These are phyloP conservation scores for Sinohyriopsis cumingii DNA, from an alignment of 2,888 invertebrate genomes.

Conservation along the genomic window DNA sequence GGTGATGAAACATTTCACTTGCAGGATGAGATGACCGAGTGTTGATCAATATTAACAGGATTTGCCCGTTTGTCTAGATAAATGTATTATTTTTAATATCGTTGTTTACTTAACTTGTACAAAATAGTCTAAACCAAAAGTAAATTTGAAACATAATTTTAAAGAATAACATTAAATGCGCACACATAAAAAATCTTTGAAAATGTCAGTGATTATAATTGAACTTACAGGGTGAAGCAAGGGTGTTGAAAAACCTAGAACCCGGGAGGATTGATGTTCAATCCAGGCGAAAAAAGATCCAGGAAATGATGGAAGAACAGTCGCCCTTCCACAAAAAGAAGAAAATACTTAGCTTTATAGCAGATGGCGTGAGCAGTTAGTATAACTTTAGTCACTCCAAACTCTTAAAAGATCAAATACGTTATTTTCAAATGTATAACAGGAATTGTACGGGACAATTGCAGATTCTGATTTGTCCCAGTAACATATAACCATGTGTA, in stretches of 20 bases:
- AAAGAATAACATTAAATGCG: not conserved
- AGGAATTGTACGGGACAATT: too few relatives aligned
- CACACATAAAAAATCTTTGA: not conserved
- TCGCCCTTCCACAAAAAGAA: constrained; percentile 54
- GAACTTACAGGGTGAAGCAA: constrained; percentile 61
- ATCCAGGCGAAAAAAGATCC: constrained; percentile 55
- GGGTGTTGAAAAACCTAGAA: constrained; percentile 59
- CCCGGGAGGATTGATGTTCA: constrained; percentile 55
- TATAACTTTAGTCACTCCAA: not conserved
- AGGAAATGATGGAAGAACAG: constrained; percentile 52
- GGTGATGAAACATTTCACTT: too few relatives aligned
- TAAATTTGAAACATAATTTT: too few relatives aligned
- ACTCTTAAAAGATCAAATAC: not conserved
- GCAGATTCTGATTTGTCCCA: too few relatives aligned
- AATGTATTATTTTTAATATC: too few relatives aligned
- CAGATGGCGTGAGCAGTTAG: constrained; percentile 54
- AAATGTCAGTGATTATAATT: too few relatives aligned
- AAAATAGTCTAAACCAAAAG: too few relatives aligned
- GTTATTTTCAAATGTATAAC: not conserved
- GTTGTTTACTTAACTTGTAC: too few relatives aligned
- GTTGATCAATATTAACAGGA: too few relatives aligned
- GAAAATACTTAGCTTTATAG: constrained; percentile 62
- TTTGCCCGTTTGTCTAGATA: too few relatives aligned
- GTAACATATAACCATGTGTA: too few relatives aligned
- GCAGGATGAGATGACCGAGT: too few relatives aligned